phyloP scores from a whole-genome alignment of 2,888 invertebrate genomes.

The Creontiades dilutus region DNA sequence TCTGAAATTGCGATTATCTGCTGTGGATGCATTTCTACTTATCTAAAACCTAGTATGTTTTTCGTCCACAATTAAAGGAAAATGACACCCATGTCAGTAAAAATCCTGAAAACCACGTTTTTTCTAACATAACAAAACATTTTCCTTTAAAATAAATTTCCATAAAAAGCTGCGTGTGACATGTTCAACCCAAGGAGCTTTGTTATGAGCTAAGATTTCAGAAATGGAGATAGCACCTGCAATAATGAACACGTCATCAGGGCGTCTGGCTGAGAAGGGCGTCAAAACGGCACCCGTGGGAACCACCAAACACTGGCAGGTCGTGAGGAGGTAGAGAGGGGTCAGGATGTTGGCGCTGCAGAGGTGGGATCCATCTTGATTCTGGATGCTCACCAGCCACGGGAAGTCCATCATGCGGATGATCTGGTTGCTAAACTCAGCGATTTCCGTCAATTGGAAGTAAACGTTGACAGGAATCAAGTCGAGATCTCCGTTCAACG shows the following conservation, averaged over 20 bases:
- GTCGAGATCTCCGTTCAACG: not conserved
- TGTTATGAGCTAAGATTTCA: not conserved
- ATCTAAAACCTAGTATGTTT: too few relatives aligned
- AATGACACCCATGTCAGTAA: too few relatives aligned
- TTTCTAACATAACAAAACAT: too few relatives aligned
- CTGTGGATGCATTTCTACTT: too few relatives aligned
- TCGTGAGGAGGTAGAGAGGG: slow-evolving; percentile 33
- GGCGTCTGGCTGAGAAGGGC: not conserved
- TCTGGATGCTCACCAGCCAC: slow-evolving; percentile 8
- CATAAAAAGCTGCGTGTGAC: too few relatives aligned
- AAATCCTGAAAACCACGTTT: too few relatives aligned
- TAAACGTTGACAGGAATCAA: not conserved
- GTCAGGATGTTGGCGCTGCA: slow-evolving; percentile 61
- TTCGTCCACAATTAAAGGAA: too few relatives aligned
- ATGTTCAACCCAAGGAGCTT: too few relatives aligned
- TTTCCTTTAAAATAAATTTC: too few relatives aligned
- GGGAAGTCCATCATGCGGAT: slow-evolving; percentile 36
- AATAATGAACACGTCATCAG: slow-evolving; percentile 34
- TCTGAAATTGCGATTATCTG: too few relatives aligned
- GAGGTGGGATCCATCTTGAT: slow-evolving; percentile 10
- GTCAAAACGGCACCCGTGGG: slow-evolving; percentile 13
- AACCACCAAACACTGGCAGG: slow-evolving; percentile 23
- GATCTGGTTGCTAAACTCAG: slow-evolving; percentile 10
- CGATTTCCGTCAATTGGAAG: not conserved
- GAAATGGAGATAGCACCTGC: not conserved